These are phyloP conservation scores for Pseudotriccus pelzelni DNA, from an alignment of 2,797 vertebrate species.

Conservation along the genomic window DNA sequence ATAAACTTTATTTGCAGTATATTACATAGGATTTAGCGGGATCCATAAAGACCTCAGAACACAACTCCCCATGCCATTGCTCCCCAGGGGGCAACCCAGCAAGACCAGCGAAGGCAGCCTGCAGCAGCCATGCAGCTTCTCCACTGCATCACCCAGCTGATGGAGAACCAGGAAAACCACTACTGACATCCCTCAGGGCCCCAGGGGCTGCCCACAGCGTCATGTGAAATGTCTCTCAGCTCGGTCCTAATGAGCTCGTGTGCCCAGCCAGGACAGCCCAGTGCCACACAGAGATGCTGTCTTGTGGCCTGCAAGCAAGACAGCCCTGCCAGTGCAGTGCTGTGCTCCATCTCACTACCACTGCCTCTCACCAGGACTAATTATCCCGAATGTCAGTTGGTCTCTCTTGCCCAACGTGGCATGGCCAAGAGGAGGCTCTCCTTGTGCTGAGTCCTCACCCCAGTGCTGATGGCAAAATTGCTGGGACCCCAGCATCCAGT, in stretches of 20 bases:
- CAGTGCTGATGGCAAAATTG: fast-evolving
- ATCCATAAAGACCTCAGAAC: neutral
- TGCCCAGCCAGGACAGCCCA: neutral
- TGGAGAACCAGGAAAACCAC: neutral
- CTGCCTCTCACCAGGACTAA: neutral
- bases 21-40: conserved; percentile 4
- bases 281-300: fast-evolving
- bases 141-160: fast-evolving
- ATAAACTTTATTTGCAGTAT: conserved; percentile 20
- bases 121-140: fast-evolving
- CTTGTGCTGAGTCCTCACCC: neutral
- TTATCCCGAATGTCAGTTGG: fast-evolving
- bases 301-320: neutral
- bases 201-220: neutral
- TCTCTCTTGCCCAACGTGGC: neutral
- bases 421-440: neutral
- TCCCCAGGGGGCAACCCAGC: neutral
- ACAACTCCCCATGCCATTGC: neutral
- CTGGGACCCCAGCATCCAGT: neutral
- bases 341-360: neutral
- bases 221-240: neutral
- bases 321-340: fast-evolving
- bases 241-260: neutral
- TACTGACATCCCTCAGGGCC: fast-evolving
- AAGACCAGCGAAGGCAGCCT: neutral